These are phyloP conservation scores for Diabrotica balteata DNA, from an alignment of 2,888 invertebrate species.

Conservation along the genomic window DNA sequence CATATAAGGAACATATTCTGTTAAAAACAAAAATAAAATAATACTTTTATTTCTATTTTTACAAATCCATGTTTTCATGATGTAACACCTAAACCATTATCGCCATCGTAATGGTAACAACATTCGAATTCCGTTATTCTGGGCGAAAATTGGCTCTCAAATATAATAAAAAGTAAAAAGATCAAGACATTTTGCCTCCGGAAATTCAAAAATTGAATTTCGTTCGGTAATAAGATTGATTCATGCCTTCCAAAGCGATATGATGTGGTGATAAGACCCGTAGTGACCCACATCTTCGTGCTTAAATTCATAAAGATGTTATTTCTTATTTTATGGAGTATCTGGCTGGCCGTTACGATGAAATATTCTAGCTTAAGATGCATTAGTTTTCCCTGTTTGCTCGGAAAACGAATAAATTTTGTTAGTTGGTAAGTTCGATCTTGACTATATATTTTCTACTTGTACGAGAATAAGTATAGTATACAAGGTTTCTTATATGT, in stretches of 20 bases:
- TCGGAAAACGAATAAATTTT: slow-evolving; percentile 18
- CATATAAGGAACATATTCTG: no score
- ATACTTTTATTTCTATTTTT: no score
- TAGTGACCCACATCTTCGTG: slow-evolving; percentile 42
- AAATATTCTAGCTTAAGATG: slow-evolving; percentile 22
- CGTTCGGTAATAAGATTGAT: slow-evolving; percentile 47
- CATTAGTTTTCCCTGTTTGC: slow-evolving; percentile 20
- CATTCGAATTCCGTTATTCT: slow-evolving; percentile 23
- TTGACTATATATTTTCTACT: no score
- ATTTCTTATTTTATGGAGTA: slow-evolving; percentile 35
- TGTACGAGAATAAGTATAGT: no score
- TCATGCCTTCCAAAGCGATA: slow-evolving; percentile 42
- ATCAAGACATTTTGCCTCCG: slow-evolving; percentile 39
- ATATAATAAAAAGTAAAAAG: slow-evolving; percentile 37
- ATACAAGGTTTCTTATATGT: no score
- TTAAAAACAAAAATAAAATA: no score
- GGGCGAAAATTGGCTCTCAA: slow-evolving; percentile 28
- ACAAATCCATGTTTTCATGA: no score
- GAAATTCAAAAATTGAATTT: slow-evolving; percentile 46
- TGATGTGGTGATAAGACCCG: slow-evolving; percentile 41
- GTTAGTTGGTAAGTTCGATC: slow-evolving; percentile 3
- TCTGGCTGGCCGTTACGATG: slow-evolving; percentile 18
- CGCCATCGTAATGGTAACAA: slow-evolving; percentile 8
- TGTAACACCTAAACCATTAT: no score
- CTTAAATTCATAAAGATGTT: slow-evolving; percentile 35